Percentiles rank a stretch among this genome's conserved stretches.
Evolutionary conservation across 2,113 vertebrate genomes (phyloP).

Genomic region (Canis aureus): DNA sequence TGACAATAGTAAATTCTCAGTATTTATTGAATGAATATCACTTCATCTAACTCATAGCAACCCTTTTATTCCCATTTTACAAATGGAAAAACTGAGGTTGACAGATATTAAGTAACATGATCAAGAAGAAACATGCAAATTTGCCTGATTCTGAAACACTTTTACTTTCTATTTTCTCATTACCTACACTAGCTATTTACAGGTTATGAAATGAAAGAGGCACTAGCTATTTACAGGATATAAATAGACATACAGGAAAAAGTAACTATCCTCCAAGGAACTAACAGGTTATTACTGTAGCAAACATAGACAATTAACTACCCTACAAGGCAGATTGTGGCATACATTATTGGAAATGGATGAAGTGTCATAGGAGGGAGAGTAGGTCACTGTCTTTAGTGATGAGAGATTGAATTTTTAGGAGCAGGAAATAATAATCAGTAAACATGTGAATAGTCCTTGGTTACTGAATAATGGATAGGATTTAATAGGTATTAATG

Average conservation of each 20-base stretch:
- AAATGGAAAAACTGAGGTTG: background rate
- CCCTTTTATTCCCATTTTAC: background rate
- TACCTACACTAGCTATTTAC: background rate
- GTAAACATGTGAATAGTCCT: background rate
- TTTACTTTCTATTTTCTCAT: background rate
- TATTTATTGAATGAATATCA: slow-evolving; percentile 6
- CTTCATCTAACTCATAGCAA: background rate
- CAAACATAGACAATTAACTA: background rate
- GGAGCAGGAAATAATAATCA: background rate
- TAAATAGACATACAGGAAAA: slow-evolving; percentile 1
- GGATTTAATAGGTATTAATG: background rate
- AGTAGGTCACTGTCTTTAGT: background rate
- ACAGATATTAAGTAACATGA: background rate
- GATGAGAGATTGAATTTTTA: background rate
- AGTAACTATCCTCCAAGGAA: background rate
- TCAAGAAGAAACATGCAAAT: background rate
- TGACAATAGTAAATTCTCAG: background rate
- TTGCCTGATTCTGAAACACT: background rate
- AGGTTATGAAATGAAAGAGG: background rate
- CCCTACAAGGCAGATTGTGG: background rate
- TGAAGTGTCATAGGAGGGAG: background rate
- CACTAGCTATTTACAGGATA: background rate
- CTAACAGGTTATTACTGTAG: background rate
- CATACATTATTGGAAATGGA: background rate
- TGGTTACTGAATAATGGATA: background rate